A percentile compares a stretch with the other conserved stretches of the same genome.
Conservation (phyloP, 2,888 invertebrate species). For the Neoaliturus tenellus region DNA sequence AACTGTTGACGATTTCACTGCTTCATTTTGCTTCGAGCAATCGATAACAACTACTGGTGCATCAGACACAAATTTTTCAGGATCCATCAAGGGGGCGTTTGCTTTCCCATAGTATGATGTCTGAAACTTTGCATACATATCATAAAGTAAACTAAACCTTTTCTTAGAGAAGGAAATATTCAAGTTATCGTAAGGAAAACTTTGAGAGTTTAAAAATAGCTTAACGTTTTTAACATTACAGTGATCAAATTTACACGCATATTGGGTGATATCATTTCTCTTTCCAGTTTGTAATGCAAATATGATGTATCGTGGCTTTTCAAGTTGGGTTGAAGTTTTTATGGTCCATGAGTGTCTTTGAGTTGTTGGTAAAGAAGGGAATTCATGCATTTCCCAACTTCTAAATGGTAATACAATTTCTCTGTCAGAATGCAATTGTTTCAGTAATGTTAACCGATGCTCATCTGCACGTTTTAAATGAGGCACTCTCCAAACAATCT, state of each 20-base stretch:
- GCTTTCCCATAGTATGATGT: slow-evolving; percentile 60
- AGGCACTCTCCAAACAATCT: slow-evolving; percentile 65
- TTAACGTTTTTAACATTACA: slow-evolving; percentile 70
- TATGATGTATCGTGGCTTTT: slow-evolving; percentile 71
- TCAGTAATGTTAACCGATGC: slow-evolving; percentile 65
- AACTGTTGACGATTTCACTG: slow-evolving; percentile 64
- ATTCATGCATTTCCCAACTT: slow-evolving; percentile 71
- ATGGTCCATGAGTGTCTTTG: slow-evolving; percentile 68
- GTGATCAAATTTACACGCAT: slow-evolving; percentile 65
- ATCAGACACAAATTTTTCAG: slow-evolving; percentile 62
- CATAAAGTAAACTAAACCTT: slow-evolving; percentile 66
- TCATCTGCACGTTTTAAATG: slow-evolving; percentile 64
- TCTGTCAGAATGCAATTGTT: slow-evolving; percentile 54
- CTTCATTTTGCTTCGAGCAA: slow-evolving; percentile 60
- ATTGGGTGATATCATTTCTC: slow-evolving; percentile 66
- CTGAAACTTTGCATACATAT: slow-evolving; percentile 67
- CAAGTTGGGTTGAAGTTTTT: slow-evolving; percentile 68
- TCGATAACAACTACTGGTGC: slow-evolving; percentile 53
- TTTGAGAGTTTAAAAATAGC: slow-evolving; percentile 69
- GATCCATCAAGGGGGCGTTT: slow-evolving; percentile 41
- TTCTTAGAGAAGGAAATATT: slow-evolving; percentile 68
- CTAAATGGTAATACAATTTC: slow-evolving; percentile 66
- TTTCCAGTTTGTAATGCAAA: slow-evolving; percentile 70
- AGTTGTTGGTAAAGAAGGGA: slow-evolving; percentile 69
- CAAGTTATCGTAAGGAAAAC: slow-evolving; percentile 70